Conservation (phyloP, 2,113 vertebrate genomes). For the Aspidoscelis tigris region DNA sequence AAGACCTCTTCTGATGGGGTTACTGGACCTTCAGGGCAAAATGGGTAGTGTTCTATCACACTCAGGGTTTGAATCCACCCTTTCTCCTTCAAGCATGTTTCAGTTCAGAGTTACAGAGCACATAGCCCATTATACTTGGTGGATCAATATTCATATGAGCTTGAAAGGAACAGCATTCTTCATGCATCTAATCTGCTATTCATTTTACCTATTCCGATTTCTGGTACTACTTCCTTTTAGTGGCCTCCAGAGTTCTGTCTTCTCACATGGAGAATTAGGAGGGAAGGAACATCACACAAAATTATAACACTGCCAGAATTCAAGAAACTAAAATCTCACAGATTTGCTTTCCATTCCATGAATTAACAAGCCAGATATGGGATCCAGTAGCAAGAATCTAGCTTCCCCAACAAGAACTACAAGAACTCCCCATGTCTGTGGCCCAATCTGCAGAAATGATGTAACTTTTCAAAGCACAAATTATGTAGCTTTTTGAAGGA, state of each 20-base stretch:
- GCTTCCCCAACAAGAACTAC: neutral
- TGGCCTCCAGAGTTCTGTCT: too few relatives aligned
- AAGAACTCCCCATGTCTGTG: neutral
- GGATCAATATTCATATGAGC: too few relatives aligned
- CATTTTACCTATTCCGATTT: too few relatives aligned
- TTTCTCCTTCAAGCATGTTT: neutral
- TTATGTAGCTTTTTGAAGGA: neutral
- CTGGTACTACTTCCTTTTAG: too few relatives aligned
- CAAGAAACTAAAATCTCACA: neutral
- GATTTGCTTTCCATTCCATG: neutral
- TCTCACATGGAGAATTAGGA: too few relatives aligned
- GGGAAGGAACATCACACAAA: too few relatives aligned
- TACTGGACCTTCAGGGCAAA: too few relatives aligned
- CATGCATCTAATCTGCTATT: too few relatives aligned
- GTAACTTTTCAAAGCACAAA: neutral
- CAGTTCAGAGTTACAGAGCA: neutral
- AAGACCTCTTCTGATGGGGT: neutral
- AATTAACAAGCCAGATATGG: neutral
- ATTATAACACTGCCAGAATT: neutral
- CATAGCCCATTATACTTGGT: too few relatives aligned
- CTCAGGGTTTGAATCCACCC: neutral
- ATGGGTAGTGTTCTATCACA: too few relatives aligned
- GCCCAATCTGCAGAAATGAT: slow-evolving; percentile 4
- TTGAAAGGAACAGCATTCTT: too few relatives aligned
- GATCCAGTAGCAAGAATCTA: neutral